Conservation (phyloP, 2,888 invertebrate species). For the Dendrolimus houi region DNA sequence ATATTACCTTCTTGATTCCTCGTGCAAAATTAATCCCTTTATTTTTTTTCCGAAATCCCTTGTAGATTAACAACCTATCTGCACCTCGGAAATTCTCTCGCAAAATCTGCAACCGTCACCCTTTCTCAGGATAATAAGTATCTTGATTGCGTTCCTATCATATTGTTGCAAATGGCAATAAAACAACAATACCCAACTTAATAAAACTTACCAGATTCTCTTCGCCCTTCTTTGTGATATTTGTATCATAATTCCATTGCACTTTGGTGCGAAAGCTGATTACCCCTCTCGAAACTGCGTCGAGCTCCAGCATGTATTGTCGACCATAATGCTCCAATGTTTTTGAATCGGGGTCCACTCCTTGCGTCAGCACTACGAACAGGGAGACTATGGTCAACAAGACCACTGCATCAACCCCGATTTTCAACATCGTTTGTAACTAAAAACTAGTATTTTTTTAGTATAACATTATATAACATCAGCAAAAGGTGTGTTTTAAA, state of each 20-base stretch:
- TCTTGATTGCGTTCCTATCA: too few relatives aligned
- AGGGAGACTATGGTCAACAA: constrained; percentile 66
- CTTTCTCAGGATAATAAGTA: too few relatives aligned
- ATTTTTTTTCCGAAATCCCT: too few relatives aligned
- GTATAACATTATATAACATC: too few relatives aligned
- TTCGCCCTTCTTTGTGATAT: constrained; percentile 82
- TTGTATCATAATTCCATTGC: constrained; percentile 85
- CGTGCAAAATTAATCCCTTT: too few relatives aligned
- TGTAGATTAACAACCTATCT: too few relatives aligned
- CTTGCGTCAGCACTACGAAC: constrained; percentile 67
- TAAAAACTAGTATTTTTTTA: constrained; percentile 8
- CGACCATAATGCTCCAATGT: constrained; percentile 76
- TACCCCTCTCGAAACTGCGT: constrained; percentile 75
- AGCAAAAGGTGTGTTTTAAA: too few relatives aligned
- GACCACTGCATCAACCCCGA: constrained; percentile 61
- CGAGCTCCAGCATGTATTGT: constrained; percentile 78
- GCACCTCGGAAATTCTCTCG: too few relatives aligned
- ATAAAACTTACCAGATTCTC: constrained; percentile 45
- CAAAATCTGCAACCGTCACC: too few relatives aligned
- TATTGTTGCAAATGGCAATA: too few relatives aligned
- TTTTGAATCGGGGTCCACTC: constrained; percentile 69
- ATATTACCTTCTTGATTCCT: too few relatives aligned
- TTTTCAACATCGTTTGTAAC: constrained; percentile 66
- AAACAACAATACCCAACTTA: too few relatives aligned
- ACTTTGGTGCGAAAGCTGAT: constrained; percentile 78